Base-by-base conservation (phyloP, 2,888 invertebrate species). In the Pollenia angustigena region DNA sequence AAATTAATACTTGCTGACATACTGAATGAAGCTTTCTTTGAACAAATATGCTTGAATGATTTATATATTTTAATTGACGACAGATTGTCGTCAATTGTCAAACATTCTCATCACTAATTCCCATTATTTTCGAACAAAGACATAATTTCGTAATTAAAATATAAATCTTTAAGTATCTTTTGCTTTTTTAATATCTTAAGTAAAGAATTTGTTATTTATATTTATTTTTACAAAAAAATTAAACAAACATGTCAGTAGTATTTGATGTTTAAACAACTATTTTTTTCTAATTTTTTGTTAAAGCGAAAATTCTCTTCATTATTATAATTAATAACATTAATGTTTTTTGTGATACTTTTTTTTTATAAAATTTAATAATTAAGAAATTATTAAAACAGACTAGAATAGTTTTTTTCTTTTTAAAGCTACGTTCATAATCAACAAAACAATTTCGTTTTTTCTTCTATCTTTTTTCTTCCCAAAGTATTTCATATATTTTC, bases 31-130 rank as follows among this genome's bases (percentile, higher is more conserved):
- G 12, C 12, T 48, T 8, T 14, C 8, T 12, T 48, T 8, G 18
- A 12, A 44, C 14, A 18, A 64, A 50, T 23, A n/a, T 12, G 14
- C 11, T 32, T 44, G 42, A 64, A 52, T 52, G 62, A 62, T 50
- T 50, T 60, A 62, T 32, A 12, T 4, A 8, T 58, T 62, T 42
- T 42, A 18, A 62, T 52, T 23, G 12, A 11, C 64, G 52, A 62
- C 76, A 23, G 42, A n/a, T 42, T 62, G 12, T 42, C 62, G 75
- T 50, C 42, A 14, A 23, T 62, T 50, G 11, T 50, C n/a, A 14
- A 52, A 74, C 52, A 46, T 46, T 44, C 58, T 58, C 32, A 72
- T 58, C 32, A 46, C n/a, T 23, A 44, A 40, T 46, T 64, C 16
- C 12, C 64, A 46, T 46, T 10, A 11, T 44, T 32, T 32, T 12